phyloP scores from a whole-genome alignment of 2,888 invertebrate genomes.

The Caenorhabditis sp. region DNA sequence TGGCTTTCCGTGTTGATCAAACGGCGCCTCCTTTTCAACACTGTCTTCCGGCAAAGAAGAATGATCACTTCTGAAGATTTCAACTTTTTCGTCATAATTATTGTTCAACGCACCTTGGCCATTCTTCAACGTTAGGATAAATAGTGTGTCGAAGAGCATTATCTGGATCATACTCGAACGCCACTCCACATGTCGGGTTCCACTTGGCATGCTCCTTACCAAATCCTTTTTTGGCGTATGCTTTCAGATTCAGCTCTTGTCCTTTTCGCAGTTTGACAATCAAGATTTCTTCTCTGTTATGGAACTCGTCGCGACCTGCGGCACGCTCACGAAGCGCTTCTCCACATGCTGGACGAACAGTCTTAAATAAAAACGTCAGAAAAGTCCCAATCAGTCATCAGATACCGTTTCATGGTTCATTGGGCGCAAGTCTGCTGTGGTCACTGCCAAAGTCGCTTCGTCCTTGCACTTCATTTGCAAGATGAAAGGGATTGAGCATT shows the following conservation, averaged over 20 bases:
- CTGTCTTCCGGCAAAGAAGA: constrained; percentile 55
- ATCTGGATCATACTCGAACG: constrained; percentile 99
- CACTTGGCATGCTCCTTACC: constrained; percentile 99
- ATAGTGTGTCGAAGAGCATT: constrained; percentile 95
- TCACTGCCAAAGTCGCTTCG: constrained; percentile 95
- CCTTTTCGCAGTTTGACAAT: constrained; percentile 89
- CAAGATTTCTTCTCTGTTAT: constrained; percentile 86
- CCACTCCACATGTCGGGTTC: constrained; percentile 99
- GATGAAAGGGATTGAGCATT: constrained; percentile 98
- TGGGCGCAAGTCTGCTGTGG: constrained; percentile 85
- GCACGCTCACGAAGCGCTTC: constrained; percentile 60
- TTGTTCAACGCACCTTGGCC: constrained; percentile 88
- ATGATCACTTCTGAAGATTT: constrained; percentile 54
- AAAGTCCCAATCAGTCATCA: not conserved
- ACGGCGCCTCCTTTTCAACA: constrained; percentile 90
- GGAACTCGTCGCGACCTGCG: constrained; percentile 29
- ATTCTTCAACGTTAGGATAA: constrained; percentile 80
- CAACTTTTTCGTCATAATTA: constrained; percentile 85
- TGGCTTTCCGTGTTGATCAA: constrained; percentile 95
- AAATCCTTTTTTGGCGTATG: constrained; percentile 96
- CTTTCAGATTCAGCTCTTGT: constrained; percentile 94
- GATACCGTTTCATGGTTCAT: constrained; percentile 32
- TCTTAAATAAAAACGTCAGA: not conserved
- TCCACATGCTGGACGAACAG: constrained; percentile 61
- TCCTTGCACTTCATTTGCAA: constrained; percentile 96